phyloP scores from a whole-genome alignment of 2,888 invertebrate species.

The Smittia aterrima region DNA sequence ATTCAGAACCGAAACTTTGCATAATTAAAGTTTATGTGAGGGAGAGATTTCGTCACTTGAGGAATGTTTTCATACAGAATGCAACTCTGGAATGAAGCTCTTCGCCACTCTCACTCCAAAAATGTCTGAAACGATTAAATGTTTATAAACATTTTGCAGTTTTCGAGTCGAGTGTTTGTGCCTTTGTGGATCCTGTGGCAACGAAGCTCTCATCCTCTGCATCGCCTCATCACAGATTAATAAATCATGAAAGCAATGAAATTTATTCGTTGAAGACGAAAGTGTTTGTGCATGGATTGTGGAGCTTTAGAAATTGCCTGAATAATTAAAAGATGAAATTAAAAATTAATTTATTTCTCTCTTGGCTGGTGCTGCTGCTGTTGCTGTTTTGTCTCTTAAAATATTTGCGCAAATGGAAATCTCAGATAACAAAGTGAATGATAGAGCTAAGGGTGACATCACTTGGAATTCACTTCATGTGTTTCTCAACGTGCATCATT shows the following conservation, averaged over 20 bases:
- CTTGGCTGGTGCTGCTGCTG: background rate
- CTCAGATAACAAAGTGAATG: too few species aligned
- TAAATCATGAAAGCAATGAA: conserved; percentile 40
- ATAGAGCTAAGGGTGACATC: too few species aligned
- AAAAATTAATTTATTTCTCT: conserved; percentile 35
- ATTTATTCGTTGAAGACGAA: conserved; percentile 40
- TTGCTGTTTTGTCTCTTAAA: background rate
- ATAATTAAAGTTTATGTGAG: conserved; percentile 11
- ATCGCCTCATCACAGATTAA: conserved; percentile 29
- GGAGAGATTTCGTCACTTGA: background rate
- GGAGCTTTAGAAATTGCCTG: conserved; percentile 26
- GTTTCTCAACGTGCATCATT: too few species aligned
- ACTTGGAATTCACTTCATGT: too few species aligned
- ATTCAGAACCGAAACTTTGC: background rate
- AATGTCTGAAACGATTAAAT: conserved; percentile 36
- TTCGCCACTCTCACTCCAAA: background rate
- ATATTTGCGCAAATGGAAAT: too few species aligned
- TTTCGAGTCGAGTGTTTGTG: background rate
- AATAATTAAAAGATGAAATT: conserved; percentile 40
- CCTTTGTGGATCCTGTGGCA: conserved; percentile 36
- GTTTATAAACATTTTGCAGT: conserved; percentile 15
- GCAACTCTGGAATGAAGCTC: background rate
- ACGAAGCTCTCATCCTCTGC: background rate
- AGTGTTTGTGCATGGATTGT: conserved; percentile 37
- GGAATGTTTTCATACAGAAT: conserved; percentile 12